These are phyloP conservation scores for Cryptomyrus ogoouensis DNA, from an alignment of 2,113 vertebrate genomes.

Conservation along the genomic window DNA sequence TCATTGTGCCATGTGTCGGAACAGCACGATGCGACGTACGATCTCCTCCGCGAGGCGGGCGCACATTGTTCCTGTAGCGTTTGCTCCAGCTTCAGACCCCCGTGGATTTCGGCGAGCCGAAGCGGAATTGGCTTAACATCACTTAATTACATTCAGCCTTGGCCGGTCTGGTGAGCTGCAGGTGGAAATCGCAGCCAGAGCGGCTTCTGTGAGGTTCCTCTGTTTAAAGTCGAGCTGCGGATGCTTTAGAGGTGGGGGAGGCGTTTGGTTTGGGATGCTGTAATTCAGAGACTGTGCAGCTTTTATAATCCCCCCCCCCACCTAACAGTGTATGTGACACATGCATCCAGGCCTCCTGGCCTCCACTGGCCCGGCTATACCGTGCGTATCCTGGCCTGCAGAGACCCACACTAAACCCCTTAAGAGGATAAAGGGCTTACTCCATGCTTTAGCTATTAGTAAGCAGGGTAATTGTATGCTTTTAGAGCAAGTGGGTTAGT, in stretches of 20 bases:
- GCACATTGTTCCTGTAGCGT: not conserved
- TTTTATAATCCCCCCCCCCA: not conserved
- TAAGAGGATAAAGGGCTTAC: not conserved
- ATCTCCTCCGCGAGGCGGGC: not conserved
- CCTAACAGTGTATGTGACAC: not conserved
- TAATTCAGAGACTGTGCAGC: not conserved
- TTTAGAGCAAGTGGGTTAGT: not conserved
- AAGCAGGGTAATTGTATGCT: not conserved
- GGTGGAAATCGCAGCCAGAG: not conserved
- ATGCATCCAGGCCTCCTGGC: not conserved
- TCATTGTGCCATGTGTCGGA: not conserved
- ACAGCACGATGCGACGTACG: not conserved
- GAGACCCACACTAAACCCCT: not conserved
- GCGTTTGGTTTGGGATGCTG: not conserved
- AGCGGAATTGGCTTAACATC: not conserved
- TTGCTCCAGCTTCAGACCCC: not conserved
- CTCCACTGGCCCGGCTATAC: not conserved
- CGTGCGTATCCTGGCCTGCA: not conserved
- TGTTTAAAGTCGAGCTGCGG: not conserved
- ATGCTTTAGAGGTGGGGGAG: not conserved
- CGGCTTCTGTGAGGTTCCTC: not conserved
- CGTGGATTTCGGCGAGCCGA: not conserved
- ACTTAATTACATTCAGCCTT: not conserved
- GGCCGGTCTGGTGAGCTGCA: not conserved
- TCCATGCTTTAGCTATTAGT: not conserved